phyloP scores from a whole-genome alignment of 1,140 invertebrate species.

The Ceratoteleas bidentatus region DNA sequence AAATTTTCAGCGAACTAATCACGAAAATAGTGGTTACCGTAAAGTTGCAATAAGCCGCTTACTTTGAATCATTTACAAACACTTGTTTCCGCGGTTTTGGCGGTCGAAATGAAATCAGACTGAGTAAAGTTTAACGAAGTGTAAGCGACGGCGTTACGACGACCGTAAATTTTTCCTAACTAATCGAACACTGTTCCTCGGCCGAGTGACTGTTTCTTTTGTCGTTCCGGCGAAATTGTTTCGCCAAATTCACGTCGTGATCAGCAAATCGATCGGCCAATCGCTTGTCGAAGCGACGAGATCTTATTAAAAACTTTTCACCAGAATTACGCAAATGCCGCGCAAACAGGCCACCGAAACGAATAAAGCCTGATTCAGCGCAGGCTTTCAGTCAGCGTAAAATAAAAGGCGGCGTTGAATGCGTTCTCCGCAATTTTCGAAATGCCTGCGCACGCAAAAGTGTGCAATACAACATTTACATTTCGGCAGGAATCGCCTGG shows the following conservation, averaged over 20 bases:
- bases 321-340: neutral
- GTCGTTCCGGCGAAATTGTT: neutral
- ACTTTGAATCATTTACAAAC: conserved; percentile 12
- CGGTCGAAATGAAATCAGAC: conserved; percentile 19
- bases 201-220: neutral
- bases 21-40: conserved; percentile 2
- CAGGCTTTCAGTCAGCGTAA: conserved; percentile 24
- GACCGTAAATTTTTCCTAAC: conserved; percentile 15
- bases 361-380: conserved; percentile 27
- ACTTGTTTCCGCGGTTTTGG: conserved; percentile 3
- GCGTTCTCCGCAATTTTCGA: conserved; percentile 46
- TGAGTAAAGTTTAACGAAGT: conserved; percentile 42
- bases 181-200: conserved; percentile 8
- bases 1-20: conserved; percentile 29
- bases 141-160: conserved; percentile 14
- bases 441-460: conserved; percentile 12
- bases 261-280: neutral
- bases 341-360: conserved; percentile 4
- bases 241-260: neutral
- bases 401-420: conserved; percentile 37
- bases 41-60: conserved; percentile 19
- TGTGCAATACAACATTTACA: conserved; percentile 33
- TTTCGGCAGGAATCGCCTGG: conserved; percentile 24
- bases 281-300: neutral
- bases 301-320: neutral